Evolutionary conservation across 2,888 invertebrate genomes (phyloP).

Genomic region (Agriotes lineatus): DNA sequence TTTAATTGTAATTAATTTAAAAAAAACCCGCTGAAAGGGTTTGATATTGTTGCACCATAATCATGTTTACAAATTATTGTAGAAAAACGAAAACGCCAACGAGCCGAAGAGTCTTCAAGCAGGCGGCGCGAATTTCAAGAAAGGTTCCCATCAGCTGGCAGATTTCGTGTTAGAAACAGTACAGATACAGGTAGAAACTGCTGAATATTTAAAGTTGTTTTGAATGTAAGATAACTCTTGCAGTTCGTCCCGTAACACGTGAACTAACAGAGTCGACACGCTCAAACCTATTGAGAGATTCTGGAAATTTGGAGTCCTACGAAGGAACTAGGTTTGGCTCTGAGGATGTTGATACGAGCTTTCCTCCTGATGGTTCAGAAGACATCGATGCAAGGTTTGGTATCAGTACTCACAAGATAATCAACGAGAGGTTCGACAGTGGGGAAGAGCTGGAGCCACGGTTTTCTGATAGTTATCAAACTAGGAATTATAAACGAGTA

Average conservation of each 20-base stretch:
- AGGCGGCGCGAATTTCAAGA: conserved; percentile 82
- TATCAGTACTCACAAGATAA: conserved; percentile 71
- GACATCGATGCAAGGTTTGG: conserved; percentile 75
- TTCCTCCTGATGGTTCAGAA: conserved; percentile 61
- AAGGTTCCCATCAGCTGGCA: conserved; percentile 69
- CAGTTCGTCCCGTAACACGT: conserved; percentile 69
- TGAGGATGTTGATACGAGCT: conserved; percentile 61
- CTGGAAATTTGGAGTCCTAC: conserved; percentile 80
- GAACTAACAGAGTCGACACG: conserved; percentile 78
- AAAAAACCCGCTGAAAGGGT: too few species aligned
- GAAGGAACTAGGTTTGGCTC: conserved; percentile 65
- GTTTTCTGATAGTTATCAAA: conserved; percentile 63
- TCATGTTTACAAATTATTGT: conserved; percentile 34
- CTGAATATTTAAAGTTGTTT: not conserved
- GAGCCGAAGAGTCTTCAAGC: conserved; percentile 82
- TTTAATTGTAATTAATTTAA: too few species aligned
- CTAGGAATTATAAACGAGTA: conserved; percentile 66
- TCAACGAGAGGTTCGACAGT: conserved; percentile 58
- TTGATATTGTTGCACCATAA: too few species aligned
- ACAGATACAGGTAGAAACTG: conserved; percentile 65
- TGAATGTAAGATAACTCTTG: conserved; percentile 25
- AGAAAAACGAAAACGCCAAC: conserved; percentile 86
- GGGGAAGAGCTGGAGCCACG: conserved; percentile 61
- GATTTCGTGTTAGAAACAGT: conserved; percentile 65
- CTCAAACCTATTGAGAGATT: conserved; percentile 83